These are phyloP conservation scores for Drosophila insularis DNA, from an alignment of 1,140 invertebrate species.

Conservation along the genomic window DNA sequence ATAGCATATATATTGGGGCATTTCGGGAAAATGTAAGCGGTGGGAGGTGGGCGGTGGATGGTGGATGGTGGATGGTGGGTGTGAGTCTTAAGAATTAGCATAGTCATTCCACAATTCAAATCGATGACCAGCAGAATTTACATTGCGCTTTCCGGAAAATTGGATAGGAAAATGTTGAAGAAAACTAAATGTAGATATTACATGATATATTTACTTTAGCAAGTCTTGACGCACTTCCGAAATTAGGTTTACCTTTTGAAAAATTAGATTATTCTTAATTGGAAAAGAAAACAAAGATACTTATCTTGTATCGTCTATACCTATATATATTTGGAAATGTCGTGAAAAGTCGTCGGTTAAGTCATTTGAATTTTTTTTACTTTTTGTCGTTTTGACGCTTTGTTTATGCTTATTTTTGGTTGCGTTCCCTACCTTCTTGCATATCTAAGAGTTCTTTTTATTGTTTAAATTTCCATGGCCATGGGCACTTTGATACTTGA, in stretches of 20 bases:
- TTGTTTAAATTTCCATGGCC: slow-evolving; percentile 6
- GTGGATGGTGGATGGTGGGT: background rate
- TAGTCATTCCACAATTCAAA: background rate
- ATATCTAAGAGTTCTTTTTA: slow-evolving; percentile 7
- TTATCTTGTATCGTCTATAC: background rate
- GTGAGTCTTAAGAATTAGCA: background rate
- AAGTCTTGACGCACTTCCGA: too few species aligned
- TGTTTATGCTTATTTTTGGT: background rate
- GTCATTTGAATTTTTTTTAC: background rate
- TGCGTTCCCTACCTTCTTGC: background rate
- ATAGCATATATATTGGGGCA: background rate
- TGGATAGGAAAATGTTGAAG: background rate
- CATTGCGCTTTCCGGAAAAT: background rate
- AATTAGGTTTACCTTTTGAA: too few species aligned
- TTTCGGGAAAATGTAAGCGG: too few species aligned
- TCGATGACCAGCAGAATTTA: background rate
- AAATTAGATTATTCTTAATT: background rate
- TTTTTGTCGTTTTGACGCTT: background rate
- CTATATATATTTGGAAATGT: background rate
- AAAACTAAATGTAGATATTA: background rate
- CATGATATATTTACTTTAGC: background rate
- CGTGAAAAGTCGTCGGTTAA: too few species aligned
- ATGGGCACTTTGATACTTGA: slow-evolving; percentile 7
- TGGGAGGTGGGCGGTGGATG: too few species aligned
- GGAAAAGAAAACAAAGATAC: background rate